Evolutionary conservation across 2,113 vertebrate genomes (phyloP).

Genomic region (Otolemur garnettii): DNA sequence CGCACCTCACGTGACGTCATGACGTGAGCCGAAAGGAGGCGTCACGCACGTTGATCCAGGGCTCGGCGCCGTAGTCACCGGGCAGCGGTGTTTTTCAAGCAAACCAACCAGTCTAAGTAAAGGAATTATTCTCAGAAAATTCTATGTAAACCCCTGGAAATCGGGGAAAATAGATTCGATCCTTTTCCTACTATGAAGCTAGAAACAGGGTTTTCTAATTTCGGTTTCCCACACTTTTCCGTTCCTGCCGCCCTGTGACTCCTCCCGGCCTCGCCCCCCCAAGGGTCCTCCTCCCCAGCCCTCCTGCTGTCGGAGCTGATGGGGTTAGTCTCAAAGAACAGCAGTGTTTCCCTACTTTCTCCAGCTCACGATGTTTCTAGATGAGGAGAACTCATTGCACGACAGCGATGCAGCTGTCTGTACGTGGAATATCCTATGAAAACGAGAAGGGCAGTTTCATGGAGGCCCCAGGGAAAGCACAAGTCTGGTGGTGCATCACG

Average conservation of each 20-base stretch:
- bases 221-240: neutral
- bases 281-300: neutral
- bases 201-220: neutral
- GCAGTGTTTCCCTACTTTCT: too few species aligned
- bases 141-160: neutral
- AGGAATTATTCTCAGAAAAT: neutral
- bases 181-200: neutral
- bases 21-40: too few species aligned
- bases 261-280: neutral
- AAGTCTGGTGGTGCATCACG: fast-evolving
- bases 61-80: too few species aligned
- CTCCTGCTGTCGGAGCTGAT: neutral
- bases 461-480: neutral
- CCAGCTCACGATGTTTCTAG: neutral
- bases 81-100: neutral
- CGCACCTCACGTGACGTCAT: too few species aligned
- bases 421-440: neutral
- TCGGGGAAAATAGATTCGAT: neutral
- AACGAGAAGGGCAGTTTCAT: neutral
- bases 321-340: neutral
- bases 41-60: too few species aligned
- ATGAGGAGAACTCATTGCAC: neutral
- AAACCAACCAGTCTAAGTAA: neutral
- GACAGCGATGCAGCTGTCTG: too few species aligned
- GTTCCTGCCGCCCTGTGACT: neutral